Conservation (phyloP, 1,140 invertebrate genomes). For the Drosophila sechellia region DNA sequence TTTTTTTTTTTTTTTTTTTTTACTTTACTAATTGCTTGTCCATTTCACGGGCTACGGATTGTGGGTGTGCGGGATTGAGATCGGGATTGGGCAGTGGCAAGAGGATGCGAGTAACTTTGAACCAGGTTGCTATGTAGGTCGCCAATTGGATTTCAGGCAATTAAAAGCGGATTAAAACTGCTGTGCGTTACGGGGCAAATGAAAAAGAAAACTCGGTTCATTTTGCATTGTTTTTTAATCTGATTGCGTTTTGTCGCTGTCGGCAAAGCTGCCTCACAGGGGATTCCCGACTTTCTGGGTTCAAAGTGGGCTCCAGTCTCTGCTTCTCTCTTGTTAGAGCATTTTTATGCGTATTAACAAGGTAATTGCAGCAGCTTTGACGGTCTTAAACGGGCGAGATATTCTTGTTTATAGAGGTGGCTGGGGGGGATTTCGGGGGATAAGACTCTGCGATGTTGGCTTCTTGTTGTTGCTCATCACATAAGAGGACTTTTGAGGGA, state of each 20-base stretch:
- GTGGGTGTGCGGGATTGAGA: slow-evolving; percentile 2
- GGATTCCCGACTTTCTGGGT: slow-evolving; percentile 1
- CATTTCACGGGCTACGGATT: slow-evolving; percentile 20
- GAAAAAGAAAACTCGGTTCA: slow-evolving; percentile 43
- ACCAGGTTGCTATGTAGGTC: slow-evolving; percentile 63
- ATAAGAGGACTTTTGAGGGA: not conserved
- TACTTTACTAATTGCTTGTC: slow-evolving; percentile 40
- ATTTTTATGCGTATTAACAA: slow-evolving; percentile 71
- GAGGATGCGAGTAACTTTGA: slow-evolving; percentile 11
- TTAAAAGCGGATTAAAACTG: slow-evolving; percentile 75
- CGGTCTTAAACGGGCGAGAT: slow-evolving; percentile 39
- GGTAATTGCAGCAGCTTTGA: slow-evolving; percentile 70
- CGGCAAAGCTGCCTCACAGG: slow-evolving; percentile 7
- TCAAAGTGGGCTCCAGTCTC: slow-evolving; percentile 9
- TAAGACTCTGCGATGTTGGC: slow-evolving; percentile 5
- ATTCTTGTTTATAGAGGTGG: slow-evolving; percentile 1
- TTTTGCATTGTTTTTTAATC: slow-evolving; percentile 62
- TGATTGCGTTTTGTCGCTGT: slow-evolving; percentile 56
- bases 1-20: too few species aligned
- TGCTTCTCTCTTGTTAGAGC: slow-evolving; percentile 58
- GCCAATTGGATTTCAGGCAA: slow-evolving; percentile 79
- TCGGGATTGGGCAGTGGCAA: not conserved
- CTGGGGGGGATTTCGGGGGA: not conserved
- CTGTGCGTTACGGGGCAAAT: slow-evolving; percentile 49
- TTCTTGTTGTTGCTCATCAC: slow-evolving; percentile 4